Base-by-base conservation (phyloP, 2,797 vertebrate species). In the Poeciliopsis paucimaculata region DNA sequence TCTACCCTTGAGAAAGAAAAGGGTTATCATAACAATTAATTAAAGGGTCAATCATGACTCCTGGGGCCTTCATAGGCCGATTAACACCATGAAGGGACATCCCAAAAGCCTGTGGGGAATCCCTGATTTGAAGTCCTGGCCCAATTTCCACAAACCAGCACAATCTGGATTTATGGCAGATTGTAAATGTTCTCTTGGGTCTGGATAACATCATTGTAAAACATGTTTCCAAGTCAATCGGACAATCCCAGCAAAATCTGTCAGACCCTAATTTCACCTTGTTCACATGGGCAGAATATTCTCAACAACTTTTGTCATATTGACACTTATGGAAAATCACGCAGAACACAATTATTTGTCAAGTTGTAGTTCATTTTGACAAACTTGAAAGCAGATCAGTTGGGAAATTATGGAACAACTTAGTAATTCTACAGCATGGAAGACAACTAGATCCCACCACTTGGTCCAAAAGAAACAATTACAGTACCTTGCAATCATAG, bases 211-310 rank as follows among this genome's bases (percentile, higher is more conserved):
- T 75, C 10, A 41, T 79, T 74, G 36, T 66, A 45, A 68, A 23
- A 64, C 57, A 73, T 82, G 72, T 75, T 88, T 77, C n/a, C 3
- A 64, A 81, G 18, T 79, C 36, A 57, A 36, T 2, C 1, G 6
- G 60, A 85, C 84, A 70, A 88, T 87, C 79, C 73, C 8, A 10
- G 28, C 74, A 80, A 71, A 80, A 10, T 77, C 76, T 71, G 51
- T 77, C 68, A 51, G 60, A 78, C 31, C 31, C 34, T 26, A 57
- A 78, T n/a, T 66, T 78, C 34, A 41, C 5, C 16, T 51, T 13
- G 2, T n/a, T 70, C 12, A 43, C 39, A n/a, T 26, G 2, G 41
- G 43, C 68, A 26, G 43, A 45, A 78, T 4, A 71, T 71, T 43
- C 73, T 82, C 57, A 34, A 49, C 46, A 83, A 49, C 57, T 31